Evolutionary conservation across 37 sponge, comb jelly and placozoan genomes (phyloP), one percentile per base, ranked within the genome.

Genomic region (Halichondria panicea): DNA sequence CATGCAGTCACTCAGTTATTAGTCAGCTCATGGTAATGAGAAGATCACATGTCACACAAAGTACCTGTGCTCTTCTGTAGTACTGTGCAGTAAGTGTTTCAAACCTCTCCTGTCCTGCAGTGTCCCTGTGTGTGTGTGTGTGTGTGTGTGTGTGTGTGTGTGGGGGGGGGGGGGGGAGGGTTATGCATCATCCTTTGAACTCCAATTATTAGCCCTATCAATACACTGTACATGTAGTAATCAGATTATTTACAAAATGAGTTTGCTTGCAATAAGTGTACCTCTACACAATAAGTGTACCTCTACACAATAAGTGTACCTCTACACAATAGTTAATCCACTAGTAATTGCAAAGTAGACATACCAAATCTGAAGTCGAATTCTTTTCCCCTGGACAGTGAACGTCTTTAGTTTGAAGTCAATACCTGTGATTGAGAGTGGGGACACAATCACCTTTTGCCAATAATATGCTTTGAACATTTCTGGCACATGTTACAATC

Each of bases 51-150:
- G 28, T 11, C 41, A 37, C 15, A 66, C 18, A 35, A 9, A 66
- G 67, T 5, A 91, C 92, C 84, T 91, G 88, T 21, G 93, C 93
- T 43, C 86, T 68, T 22, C 93, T 59, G 70, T 93, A 93, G 79
- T 93, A 93, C 82, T 93, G 93, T 6, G 85, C 85, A 8, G 90
- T 83, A 33, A 93, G 86, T 45, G 89, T 93, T 57, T 93, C 90
- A 77, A 88, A 93, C 40, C 93, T 81, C 63, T 93, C 93, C 89
- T 93, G 93, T 2, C 93, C 93, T 0, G 93, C 93, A 13, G 93
- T 93, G 59, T 93, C 93, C 93, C 92, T 91, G 44, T 21, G 43
- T 55, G 46, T 72, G 28, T 36, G 35, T 56, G 55, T 50, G 32
- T 52, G 42, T 37, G 39, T 11, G n/a, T n/a, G n/a, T n/a, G n/a